Conservation (phyloP, 2,888 invertebrate species). For the Hybos culiciformis region DNA sequence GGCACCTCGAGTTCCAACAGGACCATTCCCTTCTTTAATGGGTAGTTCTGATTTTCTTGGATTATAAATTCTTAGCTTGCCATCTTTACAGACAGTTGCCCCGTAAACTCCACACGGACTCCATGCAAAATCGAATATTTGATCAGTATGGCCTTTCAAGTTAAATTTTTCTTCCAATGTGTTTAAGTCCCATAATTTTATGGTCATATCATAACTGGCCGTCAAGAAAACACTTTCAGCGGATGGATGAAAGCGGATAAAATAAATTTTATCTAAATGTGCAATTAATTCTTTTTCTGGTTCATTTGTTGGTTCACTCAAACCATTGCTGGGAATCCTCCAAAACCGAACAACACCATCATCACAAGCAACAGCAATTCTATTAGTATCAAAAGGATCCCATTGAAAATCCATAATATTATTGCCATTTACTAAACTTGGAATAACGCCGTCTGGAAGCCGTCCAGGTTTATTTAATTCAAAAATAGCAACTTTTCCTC, state of each 20-base stretch:
- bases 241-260: slow-evolving; percentile 80
- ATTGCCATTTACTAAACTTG: slow-evolving; percentile 80
- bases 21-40: slow-evolving; percentile 63
- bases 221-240: slow-evolving; percentile 76
- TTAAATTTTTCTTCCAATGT: slow-evolving; percentile 49
- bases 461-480: slow-evolving; percentile 66
- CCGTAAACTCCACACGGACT: slow-evolving; percentile 77
- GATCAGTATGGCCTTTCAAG: slow-evolving; percentile 66
- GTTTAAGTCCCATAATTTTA: slow-evolving; percentile 74
- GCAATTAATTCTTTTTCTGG: slow-evolving; percentile 56
- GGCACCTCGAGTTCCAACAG: slow-evolving; percentile 80
- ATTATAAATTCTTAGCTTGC: slow-evolving; percentile 61
- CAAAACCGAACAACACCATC: slow-evolving; percentile 73
- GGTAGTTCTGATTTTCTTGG: slow-evolving; percentile 56
- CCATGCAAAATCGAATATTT: slow-evolving; percentile 88
- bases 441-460: slow-evolving; percentile 65
- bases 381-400: slow-evolving; percentile 76
- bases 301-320: slow-evolving; percentile 65
- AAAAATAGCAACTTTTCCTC: slow-evolving; percentile 77
- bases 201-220: slow-evolving; percentile 79
- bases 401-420: slow-evolving; percentile 86
- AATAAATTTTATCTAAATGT: slow-evolving; percentile 82
- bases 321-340: slow-evolving; percentile 56
- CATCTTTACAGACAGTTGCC: slow-evolving; percentile 83
- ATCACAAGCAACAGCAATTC: slow-evolving; percentile 79